Percentiles rank a stretch among this genome's conserved stretches.
Conservation (phyloP, 2,797 vertebrate species). For the Echeneis naucrates region DNA sequence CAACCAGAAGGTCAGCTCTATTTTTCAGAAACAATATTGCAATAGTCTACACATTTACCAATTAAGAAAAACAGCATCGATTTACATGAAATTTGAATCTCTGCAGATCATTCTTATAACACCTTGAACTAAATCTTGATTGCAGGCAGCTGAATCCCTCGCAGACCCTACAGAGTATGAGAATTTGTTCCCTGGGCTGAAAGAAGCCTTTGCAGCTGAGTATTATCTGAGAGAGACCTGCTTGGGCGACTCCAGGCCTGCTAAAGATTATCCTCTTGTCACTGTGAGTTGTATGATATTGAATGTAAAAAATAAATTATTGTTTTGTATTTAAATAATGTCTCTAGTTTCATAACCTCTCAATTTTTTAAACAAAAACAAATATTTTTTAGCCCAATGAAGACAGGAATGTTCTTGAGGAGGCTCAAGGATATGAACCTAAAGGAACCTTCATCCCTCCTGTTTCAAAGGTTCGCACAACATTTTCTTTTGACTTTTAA, state of each 20-base stretch:
- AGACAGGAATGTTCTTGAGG: conserved; percentile 95
- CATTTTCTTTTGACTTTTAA: conserved; percentile 5
- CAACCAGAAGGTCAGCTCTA: conserved; percentile 89
- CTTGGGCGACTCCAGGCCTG: conserved; percentile 85
- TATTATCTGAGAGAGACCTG: conserved; percentile 89
- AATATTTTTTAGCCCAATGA: conserved; percentile 90
- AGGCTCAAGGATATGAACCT: conserved; percentile 90
- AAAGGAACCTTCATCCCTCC: conserved; percentile 72
- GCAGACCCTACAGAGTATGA: conserved; percentile 98
- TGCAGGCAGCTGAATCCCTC: conserved; percentile 93
- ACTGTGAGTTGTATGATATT: conserved; percentile 84
- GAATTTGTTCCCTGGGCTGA: conserved; percentile 97
- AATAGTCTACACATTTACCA: too few species aligned
- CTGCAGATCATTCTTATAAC: conserved; percentile 15
- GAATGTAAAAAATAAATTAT: background rate
- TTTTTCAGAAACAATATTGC: background rate
- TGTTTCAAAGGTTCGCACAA: conserved; percentile 60
- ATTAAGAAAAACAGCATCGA: background rate
- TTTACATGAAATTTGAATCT: background rate
- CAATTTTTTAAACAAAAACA: conserved; percentile 24
- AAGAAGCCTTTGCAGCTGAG: conserved; percentile 94
- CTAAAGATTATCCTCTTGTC: conserved; percentile 93
- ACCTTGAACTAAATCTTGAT: conserved; percentile 1
- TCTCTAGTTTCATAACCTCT: background rate
- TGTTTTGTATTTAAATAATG: background rate